These are phyloP conservation scores for Melieria picta DNA, from an alignment of 2,888 invertebrate species.

Conservation along the genomic window DNA sequence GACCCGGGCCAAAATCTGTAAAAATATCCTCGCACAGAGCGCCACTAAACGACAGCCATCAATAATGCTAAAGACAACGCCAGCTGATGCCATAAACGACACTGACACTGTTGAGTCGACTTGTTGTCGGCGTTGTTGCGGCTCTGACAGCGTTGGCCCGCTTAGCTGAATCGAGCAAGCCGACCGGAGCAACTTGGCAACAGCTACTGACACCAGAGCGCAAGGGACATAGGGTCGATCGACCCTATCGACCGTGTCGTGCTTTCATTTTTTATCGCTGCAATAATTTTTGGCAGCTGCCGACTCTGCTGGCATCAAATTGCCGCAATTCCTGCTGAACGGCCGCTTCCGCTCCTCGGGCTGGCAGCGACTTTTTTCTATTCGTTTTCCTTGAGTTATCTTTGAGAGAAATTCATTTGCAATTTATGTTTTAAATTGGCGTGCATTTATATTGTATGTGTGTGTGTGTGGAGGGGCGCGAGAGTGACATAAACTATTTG, in stretches of 20 bases:
- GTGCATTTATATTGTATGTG: conserved; percentile 31
- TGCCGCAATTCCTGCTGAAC: neutral
- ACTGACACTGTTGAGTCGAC: neutral
- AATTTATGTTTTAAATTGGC: conserved; percentile 40
- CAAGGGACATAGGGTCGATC: neutral
- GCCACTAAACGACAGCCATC: conserved; percentile 38
- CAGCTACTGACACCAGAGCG: too few species aligned
- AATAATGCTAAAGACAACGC: conserved; percentile 34
- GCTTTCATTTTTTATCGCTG: conserved; percentile 35
- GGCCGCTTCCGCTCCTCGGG: neutral
- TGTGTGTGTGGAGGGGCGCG: neutral
- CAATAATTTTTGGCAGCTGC: conserved; percentile 35
- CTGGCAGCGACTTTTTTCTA: neutral
- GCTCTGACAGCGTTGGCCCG: neutral
- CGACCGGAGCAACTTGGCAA: too few species aligned
- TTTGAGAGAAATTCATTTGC: conserved; percentile 23
- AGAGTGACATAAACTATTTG: neutral
- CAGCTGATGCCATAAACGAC: conserved; percentile 51
- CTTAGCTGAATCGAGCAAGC: too few species aligned
- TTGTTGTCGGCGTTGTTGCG: neutral
- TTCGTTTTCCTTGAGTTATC: neutral
- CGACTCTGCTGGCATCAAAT: neutral
- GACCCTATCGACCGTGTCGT: neutral
- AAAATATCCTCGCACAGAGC: neutral
- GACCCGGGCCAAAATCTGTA: too few species aligned